Base-by-base conservation (phyloP, 2,797 vertebrate genomes). In the Rousettus madagascariensis region DNA sequence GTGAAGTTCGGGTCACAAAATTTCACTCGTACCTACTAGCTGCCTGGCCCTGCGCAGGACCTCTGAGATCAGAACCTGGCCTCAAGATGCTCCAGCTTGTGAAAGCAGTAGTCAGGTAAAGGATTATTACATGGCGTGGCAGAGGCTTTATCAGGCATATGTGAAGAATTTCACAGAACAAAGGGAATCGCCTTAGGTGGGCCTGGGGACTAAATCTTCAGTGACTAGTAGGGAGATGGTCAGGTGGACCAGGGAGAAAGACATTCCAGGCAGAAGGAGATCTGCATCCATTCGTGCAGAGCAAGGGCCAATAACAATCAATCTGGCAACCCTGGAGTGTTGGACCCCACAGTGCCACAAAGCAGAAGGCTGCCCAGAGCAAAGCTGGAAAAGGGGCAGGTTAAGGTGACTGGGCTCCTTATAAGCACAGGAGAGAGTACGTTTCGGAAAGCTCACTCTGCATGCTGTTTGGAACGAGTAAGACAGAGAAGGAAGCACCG, bases 321-420 rank as follows among this genome's bases (percentile, higher is more conserved):
- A 66, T 55, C 43, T 2, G 53, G 66, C 16, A 57, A 36, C 41
- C 77, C n/a, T 2, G 9, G 36, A 43, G 53, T 61, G 5, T 8
- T 4, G 2, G 7, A 28, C 12, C 53, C 17, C 36, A 0, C 8
- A 10, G 66, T 3, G 2, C 61, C 46, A 1, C 0, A 0, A 43
- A 86, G 74, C 55, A 71, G 20, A 79, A 61, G 30, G 33, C 28
- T 83, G 12, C 49, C 24, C 20, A 12, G 17, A 85, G 49, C 36
- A 57, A 89, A 68, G 26, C n/a, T 65, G 59, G 30, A 20, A 49
- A 19, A 13, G n/a, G 13, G 43, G 19, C 0, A 0, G 17, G 38
- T n/a, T 30, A n/a, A 22, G 43, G 61, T 51, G 9, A 22, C 6
- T 41, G 51, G 72, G 84, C 19, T 86, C 57, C 68, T 87, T 22